A percentile compares a stretch with the other conserved stretches of the same genome.
These are phyloP conservation scores for Malacoraja senta DNA, from an alignment of 2,797 vertebrate species.

Conservation along the genomic window DNA sequence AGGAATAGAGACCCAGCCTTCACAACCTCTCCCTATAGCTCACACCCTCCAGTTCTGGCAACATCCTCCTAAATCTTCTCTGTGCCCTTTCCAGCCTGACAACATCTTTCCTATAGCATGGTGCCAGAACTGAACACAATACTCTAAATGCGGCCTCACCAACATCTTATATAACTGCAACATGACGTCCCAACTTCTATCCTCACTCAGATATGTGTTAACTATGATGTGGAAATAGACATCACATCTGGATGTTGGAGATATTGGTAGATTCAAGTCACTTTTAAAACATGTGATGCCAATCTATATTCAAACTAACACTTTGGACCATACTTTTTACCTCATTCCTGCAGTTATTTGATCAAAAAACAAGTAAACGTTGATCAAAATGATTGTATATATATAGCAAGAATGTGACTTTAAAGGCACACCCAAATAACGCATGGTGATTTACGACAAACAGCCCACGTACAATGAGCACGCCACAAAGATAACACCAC, in stretches of 20 bases:
- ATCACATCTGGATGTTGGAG: neutral
- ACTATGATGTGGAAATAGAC: neutral
- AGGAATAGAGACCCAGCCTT: too few relatives aligned
- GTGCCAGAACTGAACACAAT: too few relatives aligned
- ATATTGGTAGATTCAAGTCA: neutral
- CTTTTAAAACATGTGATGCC: neutral
- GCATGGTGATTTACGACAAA: neutral
- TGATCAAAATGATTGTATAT: neutral
- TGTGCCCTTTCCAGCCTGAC: too few relatives aligned
- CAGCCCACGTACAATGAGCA: neutral
- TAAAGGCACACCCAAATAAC: neutral
- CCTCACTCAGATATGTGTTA: neutral
- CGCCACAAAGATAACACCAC: neutral
- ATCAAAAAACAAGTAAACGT: neutral
- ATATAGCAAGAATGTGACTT: neutral
- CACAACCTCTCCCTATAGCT: too few relatives aligned
- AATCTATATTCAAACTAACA: neutral
- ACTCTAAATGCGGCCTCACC: too few relatives aligned
- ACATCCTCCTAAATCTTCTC: too few relatives aligned
- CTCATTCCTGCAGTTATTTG: neutral
- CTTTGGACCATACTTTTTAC: neutral
- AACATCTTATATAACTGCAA: too few relatives aligned
- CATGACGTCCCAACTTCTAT: too few relatives aligned
- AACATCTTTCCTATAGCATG: too few relatives aligned
- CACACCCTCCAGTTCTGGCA: too few relatives aligned